Percentiles rank a stretch among this genome's conserved stretches.
Conservation (phyloP, 2,888 invertebrate species). For the Patella depressa region DNA sequence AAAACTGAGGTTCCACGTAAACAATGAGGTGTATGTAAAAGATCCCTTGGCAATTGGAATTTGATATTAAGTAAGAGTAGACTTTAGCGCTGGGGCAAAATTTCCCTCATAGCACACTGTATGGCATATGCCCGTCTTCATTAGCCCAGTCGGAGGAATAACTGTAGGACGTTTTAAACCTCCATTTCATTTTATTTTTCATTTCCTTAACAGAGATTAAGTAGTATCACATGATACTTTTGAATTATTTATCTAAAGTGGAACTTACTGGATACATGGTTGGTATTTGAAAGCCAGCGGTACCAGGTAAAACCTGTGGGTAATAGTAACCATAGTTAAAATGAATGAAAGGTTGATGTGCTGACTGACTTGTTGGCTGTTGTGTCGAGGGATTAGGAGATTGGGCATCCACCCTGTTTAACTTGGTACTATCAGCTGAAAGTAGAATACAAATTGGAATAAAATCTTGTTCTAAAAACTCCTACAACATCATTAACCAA, state of each 20-base stretch:
- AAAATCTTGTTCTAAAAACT: neutral
- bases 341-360: conserved; percentile 77
- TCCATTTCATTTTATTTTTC: no score
- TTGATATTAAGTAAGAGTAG: no score
- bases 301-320: conserved; percentile 73
- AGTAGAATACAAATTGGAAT: neutral
- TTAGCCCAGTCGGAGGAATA: no score
- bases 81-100: no score
- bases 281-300: conserved; percentile 71
- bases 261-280: conserved; percentile 65
- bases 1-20: no score
- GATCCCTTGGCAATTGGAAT: no score
- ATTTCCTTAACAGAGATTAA: no score
- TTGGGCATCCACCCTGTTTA: conserved; percentile 83
- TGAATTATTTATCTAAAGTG: neutral
- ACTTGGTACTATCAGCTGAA: conserved; percentile 57
- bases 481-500: no score
- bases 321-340: conserved; percentile 80
- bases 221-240: conserved; percentile 55
- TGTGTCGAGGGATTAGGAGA: conserved; percentile 83
- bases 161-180: no score
- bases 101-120: no score
- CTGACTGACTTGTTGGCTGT: conserved; percentile 72
- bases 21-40: no score
- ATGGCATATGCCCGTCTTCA: no score